Conservation (phyloP, 2,113 vertebrate genomes). For the Misgurnus mizolepis region DNA sequence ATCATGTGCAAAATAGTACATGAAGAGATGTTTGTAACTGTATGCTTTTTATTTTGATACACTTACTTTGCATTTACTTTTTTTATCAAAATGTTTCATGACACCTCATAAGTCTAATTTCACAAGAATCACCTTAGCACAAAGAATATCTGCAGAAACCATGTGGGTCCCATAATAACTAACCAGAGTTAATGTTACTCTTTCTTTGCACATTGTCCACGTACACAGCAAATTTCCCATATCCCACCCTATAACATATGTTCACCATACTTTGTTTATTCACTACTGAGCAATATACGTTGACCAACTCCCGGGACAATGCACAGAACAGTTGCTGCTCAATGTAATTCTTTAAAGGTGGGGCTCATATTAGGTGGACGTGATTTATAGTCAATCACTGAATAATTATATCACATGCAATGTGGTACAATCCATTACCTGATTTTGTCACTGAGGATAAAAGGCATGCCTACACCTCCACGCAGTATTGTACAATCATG, state of each 20-base stretch:
- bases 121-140: too few species aligned
- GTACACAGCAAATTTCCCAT: background rate
- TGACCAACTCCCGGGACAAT: background rate
- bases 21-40: too few species aligned
- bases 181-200: too few species aligned
- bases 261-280: background rate
- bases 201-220: too few species aligned
- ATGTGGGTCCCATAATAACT: too few species aligned
- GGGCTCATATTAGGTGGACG: constrained; percentile 9
- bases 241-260: background rate
- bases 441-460: constrained; percentile 60
- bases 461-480: constrained; percentile 61
- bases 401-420: constrained; percentile 69
- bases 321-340: constrained; percentile 6
- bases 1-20: too few species aligned
- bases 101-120: too few species aligned
- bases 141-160: too few species aligned
- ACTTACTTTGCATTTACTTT: too few species aligned
- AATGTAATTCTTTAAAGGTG: background rate
- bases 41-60: too few species aligned
- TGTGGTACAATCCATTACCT: constrained; percentile 66
- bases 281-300: background rate
- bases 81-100: too few species aligned
- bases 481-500: constrained; percentile 71
- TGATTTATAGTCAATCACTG: constrained; percentile 62